phyloP scores from a whole-genome alignment of 2,888 invertebrate species.

The Lucinisca nassula region DNA sequence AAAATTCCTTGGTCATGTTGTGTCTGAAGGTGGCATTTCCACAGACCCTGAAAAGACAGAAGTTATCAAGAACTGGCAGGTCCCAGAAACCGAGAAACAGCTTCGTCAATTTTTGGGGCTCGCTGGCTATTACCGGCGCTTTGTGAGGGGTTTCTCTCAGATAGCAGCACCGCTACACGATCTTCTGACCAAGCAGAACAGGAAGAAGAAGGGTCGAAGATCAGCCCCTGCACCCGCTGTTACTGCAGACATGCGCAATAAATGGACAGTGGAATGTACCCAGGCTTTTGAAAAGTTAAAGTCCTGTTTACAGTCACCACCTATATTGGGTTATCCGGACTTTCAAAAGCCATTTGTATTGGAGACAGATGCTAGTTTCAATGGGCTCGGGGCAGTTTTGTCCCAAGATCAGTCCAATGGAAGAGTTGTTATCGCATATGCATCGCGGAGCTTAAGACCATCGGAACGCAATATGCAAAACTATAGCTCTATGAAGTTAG shows the following conservation, averaged over 20 bases:
- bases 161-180: constrained; percentile 13
- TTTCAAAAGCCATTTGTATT: constrained; percentile 55
- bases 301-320: constrained; percentile 31
- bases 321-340: constrained; percentile 64
- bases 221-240: neutral
- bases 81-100: neutral
- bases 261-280: constrained; percentile 39
- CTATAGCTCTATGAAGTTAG: constrained; percentile 65
- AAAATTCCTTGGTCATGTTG: constrained; percentile 36
- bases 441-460: constrained; percentile 52
- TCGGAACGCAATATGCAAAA: constrained; percentile 59
- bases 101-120: constrained; percentile 7
- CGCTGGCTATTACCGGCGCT: constrained; percentile 16
- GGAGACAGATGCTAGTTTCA: constrained; percentile 64
- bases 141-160: neutral
- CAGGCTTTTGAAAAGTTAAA: constrained; percentile 53
- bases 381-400: constrained; percentile 58
- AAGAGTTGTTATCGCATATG: constrained; percentile 60
- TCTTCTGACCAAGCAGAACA: neutral
- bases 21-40: constrained; percentile 31
- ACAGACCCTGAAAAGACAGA: constrained; percentile 58
- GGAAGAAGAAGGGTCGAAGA: neutral
- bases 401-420: constrained; percentile 57
- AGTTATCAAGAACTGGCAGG: constrained; percentile 54
- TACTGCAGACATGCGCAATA: neutral